Evolutionary conservation across 1,140 invertebrate species (phyloP), one percentile per base, ranked within the genome.

Genomic region (Proctacanthus coquilletti): DNA sequence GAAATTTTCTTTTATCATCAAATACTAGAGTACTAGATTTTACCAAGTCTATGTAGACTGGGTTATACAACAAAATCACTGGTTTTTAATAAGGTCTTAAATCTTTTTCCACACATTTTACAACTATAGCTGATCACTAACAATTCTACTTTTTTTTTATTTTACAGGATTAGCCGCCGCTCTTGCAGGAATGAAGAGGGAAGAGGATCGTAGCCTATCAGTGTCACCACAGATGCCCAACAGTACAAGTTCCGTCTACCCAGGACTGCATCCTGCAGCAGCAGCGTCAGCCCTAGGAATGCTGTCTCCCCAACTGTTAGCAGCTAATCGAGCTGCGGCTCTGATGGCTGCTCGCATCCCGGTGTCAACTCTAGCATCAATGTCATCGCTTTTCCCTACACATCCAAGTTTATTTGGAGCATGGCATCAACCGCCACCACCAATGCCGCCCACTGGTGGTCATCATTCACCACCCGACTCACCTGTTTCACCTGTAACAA

Each of bases 331-430:
- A 35, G 63, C 64, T 0, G 44, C 70, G 5, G 69, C 56, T 13
- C 51, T 60, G 31, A 58, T 60, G 54, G 52, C 43, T 14, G 33
- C 54, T 1, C 54, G 56, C 38, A 43, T 60, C 30, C 56, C 56
- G 9, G 54, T 58, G 50, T 54, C 49, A 36, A 51, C 51, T 17
- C 21, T 55, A 42, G 55, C 55, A 25, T n/a, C n/a, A n/a, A n/a
- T n/a, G n/a, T 53, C 39, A 36, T 54, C 53, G 5, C 39, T 69
- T 0, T 70, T 66, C 39, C 50, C 55, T 9, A 66, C 66, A 35
- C 62, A 66, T 46, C 69, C 66, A 2, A 64, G 63, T 0, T 43
- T 74, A 23, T 74, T 74, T 44, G 60, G 72, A 58, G 55, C 59
- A 32, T 43, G 65, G 51, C 42, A 57, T 23, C 58, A 51, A 10